Percentiles rank a stretch among this genome's conserved stretches.
Conservation (phyloP, 2,797 vertebrate species). For the Pseudochirops corinnae region DNA sequence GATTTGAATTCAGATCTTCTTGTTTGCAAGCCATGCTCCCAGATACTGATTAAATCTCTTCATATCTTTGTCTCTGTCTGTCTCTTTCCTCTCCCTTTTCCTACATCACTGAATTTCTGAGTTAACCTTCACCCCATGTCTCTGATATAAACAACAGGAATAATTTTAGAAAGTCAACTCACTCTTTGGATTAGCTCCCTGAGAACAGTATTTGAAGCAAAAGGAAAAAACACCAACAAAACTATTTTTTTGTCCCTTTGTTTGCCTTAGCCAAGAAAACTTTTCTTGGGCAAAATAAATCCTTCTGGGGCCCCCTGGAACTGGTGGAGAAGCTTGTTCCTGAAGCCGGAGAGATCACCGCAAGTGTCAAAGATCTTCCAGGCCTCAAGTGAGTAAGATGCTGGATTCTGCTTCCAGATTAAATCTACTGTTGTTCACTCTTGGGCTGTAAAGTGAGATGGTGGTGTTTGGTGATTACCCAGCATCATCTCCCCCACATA, state of each 20-base stretch:
- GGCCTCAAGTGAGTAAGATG: constrained; percentile 93
- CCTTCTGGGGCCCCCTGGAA: constrained; percentile 98
- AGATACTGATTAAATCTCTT: not conserved
- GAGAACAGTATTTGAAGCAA: not conserved
- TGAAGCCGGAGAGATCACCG: constrained; percentile 97
- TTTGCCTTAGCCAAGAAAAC: constrained; percentile 94
- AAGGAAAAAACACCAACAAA: not conserved
- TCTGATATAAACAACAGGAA: constrained; percentile 55
- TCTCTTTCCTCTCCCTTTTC: not conserved
- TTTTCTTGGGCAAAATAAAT: constrained; percentile 99
- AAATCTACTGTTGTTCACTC: not conserved
- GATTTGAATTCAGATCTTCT: not conserved
- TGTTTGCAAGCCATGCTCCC: not conserved
- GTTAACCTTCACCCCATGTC: constrained; percentile 44
- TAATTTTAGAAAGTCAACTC: constrained; percentile 45
- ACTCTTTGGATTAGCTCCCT: not conserved
- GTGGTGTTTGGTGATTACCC: not conserved
- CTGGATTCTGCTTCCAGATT: constrained; percentile 28
- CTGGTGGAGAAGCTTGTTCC: constrained; percentile 98
- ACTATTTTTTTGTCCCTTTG: constrained; percentile 53
- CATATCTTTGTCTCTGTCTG: not conserved
- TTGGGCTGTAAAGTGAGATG: not conserved
- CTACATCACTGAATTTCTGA: not conserved
- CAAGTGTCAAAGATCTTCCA: constrained; percentile 98
- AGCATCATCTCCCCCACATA: not conserved